These are phyloP conservation scores for Atherinosoma microstoma DNA, from an alignment of 2,797 vertebrate genomes.

Conservation along the genomic window DNA sequence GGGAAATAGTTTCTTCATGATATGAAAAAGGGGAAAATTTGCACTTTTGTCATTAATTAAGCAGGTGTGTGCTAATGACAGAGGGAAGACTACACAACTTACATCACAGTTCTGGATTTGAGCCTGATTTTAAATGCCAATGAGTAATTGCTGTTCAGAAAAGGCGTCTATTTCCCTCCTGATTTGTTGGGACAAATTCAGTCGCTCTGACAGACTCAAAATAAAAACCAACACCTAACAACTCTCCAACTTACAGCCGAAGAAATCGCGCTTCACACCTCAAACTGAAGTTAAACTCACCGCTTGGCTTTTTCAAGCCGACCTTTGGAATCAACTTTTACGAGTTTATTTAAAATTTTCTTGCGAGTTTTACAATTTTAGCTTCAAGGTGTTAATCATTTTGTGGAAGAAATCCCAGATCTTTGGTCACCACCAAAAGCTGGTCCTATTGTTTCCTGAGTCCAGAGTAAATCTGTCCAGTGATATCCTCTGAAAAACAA, in stretches of 20 bases:
- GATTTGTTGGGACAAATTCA: constrained; percentile 33
- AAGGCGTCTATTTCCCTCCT: constrained; percentile 27
- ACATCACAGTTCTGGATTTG: constrained; percentile 18
- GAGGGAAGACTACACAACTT: constrained; percentile 3
- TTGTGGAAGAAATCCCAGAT: constrained; percentile 68
- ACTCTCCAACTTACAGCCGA: constrained; percentile 48
- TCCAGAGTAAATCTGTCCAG: constrained; percentile 57
- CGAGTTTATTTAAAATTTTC: not conserved
- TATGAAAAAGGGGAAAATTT: not conserved
- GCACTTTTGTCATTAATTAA: constrained; percentile 14
- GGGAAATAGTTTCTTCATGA: constrained; percentile 13
- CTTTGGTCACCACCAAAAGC: constrained; percentile 51
- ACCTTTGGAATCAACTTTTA: constrained; percentile 40
- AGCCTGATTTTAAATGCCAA: constrained; percentile 7
- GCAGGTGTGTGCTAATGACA: not conserved
- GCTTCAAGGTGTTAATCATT: constrained; percentile 66
- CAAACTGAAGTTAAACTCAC: constrained; percentile 18
- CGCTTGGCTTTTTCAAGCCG: constrained; percentile 38
- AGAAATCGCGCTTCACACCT: constrained; percentile 53
- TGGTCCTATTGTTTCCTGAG: constrained; percentile 40
- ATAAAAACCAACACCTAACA: constrained; percentile 30
- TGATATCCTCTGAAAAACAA: not conserved
- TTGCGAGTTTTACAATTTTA: constrained; percentile 45
- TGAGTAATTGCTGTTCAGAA: constrained; percentile 24
- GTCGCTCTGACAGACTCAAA: constrained; percentile 2